phyloP scores from a whole-genome alignment of 1,140 invertebrate genomes.

The Saccostrea glomerata region DNA sequence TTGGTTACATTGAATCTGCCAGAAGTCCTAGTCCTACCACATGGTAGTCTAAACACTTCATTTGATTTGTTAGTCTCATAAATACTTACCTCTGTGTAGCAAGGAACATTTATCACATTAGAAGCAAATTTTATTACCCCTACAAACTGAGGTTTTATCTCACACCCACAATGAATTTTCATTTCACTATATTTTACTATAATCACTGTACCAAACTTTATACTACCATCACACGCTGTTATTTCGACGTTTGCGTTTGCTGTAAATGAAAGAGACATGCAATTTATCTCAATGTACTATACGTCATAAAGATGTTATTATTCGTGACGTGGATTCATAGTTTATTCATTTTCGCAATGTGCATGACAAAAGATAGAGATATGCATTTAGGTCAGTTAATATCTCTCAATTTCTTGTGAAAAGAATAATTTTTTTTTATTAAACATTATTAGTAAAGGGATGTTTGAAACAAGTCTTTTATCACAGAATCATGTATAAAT shows the following conservation, averaged over 20 bases:
- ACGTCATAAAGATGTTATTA: too few species aligned
- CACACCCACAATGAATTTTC: not conserved
- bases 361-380: too few species aligned
- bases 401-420: too few species aligned
- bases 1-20: not conserved
- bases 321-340: too few species aligned
- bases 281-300: too few species aligned
- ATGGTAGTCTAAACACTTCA: not conserved
- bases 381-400: too few species aligned
- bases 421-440: too few species aligned
- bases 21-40: not conserved
- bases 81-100: not conserved
- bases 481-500: too few species aligned
- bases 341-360: too few species aligned
- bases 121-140: not conserved
- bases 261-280: too few species aligned
- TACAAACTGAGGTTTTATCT: not conserved
- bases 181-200: not conserved
- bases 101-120: not conserved
- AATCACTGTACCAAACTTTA: not conserved
- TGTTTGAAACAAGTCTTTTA: too few species aligned
- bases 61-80: not conserved
- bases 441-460: too few species aligned
- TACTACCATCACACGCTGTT: not conserved
- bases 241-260: not conserved